A percentile compares a stretch with the other conserved stretches of the same genome.
Conservation (phyloP, 37 sponge, comb jelly and placozoan species). For the Geodia barretti region DNA sequence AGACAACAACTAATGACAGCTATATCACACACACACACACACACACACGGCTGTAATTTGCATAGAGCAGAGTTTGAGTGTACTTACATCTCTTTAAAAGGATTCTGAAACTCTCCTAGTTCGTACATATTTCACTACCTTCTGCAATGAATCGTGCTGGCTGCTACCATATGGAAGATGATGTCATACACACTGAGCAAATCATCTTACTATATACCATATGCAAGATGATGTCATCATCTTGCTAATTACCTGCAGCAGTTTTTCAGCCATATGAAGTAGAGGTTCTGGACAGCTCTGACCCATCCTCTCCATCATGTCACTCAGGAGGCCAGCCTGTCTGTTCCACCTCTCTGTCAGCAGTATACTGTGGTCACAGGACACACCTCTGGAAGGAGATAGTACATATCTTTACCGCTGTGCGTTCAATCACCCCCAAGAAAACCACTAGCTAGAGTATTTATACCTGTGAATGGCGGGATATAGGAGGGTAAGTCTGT, state of each 20-base stretch:
- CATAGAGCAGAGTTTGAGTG: too few relatives aligned
- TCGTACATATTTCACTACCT: too few relatives aligned
- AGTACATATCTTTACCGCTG: too few relatives aligned
- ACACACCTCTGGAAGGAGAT: not conserved
- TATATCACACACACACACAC: not conserved
- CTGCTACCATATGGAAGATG: not conserved
- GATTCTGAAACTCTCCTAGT: too few relatives aligned
- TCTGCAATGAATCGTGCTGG: too few relatives aligned
- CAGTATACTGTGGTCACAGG: slow-evolving; percentile 4
- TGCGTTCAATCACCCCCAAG: too few relatives aligned
- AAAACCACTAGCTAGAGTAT: not conserved
- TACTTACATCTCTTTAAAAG: too few relatives aligned
- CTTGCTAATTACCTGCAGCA: slow-evolving; percentile 13
- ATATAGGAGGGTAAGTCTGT: slow-evolving; percentile 38
- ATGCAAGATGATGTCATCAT: too few relatives aligned
- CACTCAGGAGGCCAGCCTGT: slow-evolving; percentile 8
- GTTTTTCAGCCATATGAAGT: not conserved
- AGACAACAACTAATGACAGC: not conserved
- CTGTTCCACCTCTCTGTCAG: not conserved
- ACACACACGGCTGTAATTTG: too few relatives aligned
- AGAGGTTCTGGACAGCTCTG: not conserved
- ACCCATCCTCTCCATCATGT: slow-evolving; percentile 10
- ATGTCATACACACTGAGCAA: too few relatives aligned
- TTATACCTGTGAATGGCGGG: slow-evolving; percentile 18
- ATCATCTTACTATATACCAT: too few relatives aligned